Evolutionary conservation across 2,797 vertebrate species (phyloP), one percentile per base, ranked within the genome.

Genomic region (Semaprochilodus insignis): DNA sequence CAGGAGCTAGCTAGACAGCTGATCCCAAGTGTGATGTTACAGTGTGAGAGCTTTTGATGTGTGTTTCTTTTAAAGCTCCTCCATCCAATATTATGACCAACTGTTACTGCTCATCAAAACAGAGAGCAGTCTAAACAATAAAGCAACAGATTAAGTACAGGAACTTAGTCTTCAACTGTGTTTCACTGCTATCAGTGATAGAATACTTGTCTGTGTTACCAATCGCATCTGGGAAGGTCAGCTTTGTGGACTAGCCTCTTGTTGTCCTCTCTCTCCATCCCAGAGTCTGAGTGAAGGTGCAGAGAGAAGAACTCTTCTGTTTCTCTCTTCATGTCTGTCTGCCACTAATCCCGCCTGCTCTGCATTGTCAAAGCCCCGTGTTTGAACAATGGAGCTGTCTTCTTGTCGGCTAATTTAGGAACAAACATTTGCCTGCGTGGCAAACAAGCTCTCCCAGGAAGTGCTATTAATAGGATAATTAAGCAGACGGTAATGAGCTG

Each of bases 391-490:
- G 93, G 93, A 95, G 94, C 94, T 96, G 96, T 97, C 97, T 98
- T 95, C 95, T 95, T 96, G 97, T 97, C 97, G 96, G 96, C 96
- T 98, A 97, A 96, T 96, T 97, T 96, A 96, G 96, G 97, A 98
- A 98, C 97, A 98, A 99, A 98, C 97, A 98, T 99, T 98, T 98
- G 97, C 96, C 96, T 96, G 97, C 94, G 95, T 93, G 94, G 97
- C 95, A 95, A 96, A 96, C 95, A 95, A 95, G 92, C 95, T 97
- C 97, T 97, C 97, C 96, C 94, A 97, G 97, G 97, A 97, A 95
- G 95, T 94, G 96, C 96, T 97, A 98, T 99, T 99, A 99, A 98
- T 97, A 98, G 97, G 97, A 96, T 98, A 98, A 99, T 99, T 98
- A 99, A 96, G 96, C 97, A 97, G 96, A 95, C 93, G 89, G 96